Conservation (phyloP, 1,140 invertebrate genomes). For the Diploscapter pachys region DNA sequence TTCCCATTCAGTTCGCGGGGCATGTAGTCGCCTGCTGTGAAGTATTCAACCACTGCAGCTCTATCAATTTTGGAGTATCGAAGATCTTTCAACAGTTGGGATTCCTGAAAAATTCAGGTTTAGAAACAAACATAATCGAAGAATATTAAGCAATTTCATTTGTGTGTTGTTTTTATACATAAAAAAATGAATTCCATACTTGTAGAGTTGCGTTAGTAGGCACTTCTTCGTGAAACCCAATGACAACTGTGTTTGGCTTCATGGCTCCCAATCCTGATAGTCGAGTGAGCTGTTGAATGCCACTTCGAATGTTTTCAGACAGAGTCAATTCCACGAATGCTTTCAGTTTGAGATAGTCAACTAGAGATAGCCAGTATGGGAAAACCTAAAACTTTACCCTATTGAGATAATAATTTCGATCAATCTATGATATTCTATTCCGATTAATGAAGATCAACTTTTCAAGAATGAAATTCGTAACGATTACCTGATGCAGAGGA, state of each 20-base stretch:
- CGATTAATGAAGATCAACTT: too few species aligned
- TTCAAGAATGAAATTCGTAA: neutral
- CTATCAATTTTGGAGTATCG: slow-evolving; percentile 59
- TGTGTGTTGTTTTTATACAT: neutral
- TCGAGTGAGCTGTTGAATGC: slow-evolving; percentile 80
- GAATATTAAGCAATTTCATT: neutral
- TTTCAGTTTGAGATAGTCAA: slow-evolving; percentile 66
- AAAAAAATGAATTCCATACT: neutral
- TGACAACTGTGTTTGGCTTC: slow-evolving; percentile 90
- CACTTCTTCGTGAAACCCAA: slow-evolving; percentile 72
- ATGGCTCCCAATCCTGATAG: slow-evolving; percentile 93
- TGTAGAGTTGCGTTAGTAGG: slow-evolving; percentile 43
- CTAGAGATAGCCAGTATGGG: slow-evolving; percentile 56
- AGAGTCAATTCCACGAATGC: slow-evolving; percentile 94
- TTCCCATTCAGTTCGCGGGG: slow-evolving; percentile 42
- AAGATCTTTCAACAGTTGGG: slow-evolving; percentile 54
- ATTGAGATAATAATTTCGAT: neutral
- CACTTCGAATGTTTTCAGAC: slow-evolving; percentile 76
- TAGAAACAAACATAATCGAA: neutral
- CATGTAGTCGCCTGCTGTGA: slow-evolving; percentile 67
- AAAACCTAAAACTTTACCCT: slow-evolving; percentile 32
- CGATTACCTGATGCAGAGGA: slow-evolving; percentile 48
- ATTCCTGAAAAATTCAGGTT: slow-evolving; percentile 32
- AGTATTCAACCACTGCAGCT: slow-evolving; percentile 68
- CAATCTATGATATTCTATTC: neutral